These are phyloP conservation scores for Pseudomyrmex cubaensis DNA, from an alignment of 1,140 invertebrate species.

Conservation along the genomic window DNA sequence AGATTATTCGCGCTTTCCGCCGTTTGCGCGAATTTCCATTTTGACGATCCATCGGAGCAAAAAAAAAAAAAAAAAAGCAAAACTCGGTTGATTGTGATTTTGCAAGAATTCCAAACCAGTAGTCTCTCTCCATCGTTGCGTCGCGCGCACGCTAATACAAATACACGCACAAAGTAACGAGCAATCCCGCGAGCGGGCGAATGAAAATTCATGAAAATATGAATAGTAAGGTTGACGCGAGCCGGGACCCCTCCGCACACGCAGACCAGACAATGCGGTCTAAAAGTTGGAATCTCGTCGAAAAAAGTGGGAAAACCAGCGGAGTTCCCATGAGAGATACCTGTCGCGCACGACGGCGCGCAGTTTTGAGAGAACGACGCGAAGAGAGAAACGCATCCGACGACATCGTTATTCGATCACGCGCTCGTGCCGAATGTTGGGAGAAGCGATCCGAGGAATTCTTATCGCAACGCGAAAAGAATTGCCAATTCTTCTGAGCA, in stretches of 20 bases:
- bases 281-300: constrained; percentile 31
- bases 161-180: constrained; percentile 68
- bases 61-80: constrained; percentile 8
- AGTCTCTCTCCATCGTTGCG: background rate
- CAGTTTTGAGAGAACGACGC: background rate
- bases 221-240: constrained; percentile 78
- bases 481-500: background rate
- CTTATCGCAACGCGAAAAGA: background rate
- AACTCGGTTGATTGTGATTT: background rate
- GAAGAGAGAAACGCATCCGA: background rate
- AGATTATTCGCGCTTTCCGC: constrained; percentile 42
- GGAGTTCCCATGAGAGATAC: constrained; percentile 29
- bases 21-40: constrained; percentile 58
- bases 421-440: background rate
- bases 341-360: background rate
- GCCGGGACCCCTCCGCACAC: background rate
- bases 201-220: constrained; percentile 84
- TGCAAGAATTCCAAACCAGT: constrained; percentile 23
- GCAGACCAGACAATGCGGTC: constrained; percentile 7
- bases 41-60: constrained; percentile 43
- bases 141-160: constrained; percentile 20
- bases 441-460: background rate
- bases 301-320: constrained; percentile 18
- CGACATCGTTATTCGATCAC: background rate
- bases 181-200: constrained; percentile 61